Evolutionary conservation across 1,140 invertebrate species (phyloP).

Genomic region (Trichonephila clavipes): DNA sequence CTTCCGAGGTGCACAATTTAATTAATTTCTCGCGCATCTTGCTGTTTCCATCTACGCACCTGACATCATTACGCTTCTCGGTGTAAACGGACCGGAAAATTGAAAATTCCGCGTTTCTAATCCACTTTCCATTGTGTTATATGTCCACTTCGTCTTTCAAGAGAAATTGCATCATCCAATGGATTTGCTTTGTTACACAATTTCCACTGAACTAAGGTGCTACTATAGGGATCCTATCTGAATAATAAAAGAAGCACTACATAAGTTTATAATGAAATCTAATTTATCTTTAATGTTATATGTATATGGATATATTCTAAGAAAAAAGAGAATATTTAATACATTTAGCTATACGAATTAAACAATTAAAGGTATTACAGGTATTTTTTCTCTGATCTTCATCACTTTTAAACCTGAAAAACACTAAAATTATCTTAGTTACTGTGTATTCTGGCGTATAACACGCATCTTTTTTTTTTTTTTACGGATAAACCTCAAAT

Average conservation of each 20-base stretch:
- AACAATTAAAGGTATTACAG: too few relatives aligned
- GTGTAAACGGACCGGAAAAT: slow-evolving; percentile 61
- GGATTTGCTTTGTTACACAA: neutral
- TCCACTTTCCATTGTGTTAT: slow-evolving; percentile 17
- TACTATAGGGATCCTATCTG: neutral
- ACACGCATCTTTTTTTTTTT: too few relatives aligned
- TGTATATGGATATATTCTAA: too few relatives aligned
- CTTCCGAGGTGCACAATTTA: slow-evolving; percentile 10
- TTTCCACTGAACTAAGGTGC: neutral
- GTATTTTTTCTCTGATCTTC: too few relatives aligned
- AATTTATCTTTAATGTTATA: too few relatives aligned
- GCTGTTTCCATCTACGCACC: neutral
- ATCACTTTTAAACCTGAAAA: too few relatives aligned
- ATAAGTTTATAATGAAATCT: too few relatives aligned
- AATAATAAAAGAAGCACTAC: neutral
- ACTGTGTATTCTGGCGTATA: too few relatives aligned
- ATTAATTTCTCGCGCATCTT: slow-evolving; percentile 55
- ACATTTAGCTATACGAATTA: too few relatives aligned
- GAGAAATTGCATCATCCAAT: neutral
- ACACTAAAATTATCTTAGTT: too few relatives aligned
- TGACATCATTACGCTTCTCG: slow-evolving; percentile 2
- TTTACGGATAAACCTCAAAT: too few relatives aligned
- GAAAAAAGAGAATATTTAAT: too few relatives aligned
- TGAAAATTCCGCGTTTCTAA: slow-evolving; percentile 68
- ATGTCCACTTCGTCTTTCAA: neutral